Conservation (phyloP, 1,140 invertebrate genomes). For the Brachionus koreanus region DNA sequence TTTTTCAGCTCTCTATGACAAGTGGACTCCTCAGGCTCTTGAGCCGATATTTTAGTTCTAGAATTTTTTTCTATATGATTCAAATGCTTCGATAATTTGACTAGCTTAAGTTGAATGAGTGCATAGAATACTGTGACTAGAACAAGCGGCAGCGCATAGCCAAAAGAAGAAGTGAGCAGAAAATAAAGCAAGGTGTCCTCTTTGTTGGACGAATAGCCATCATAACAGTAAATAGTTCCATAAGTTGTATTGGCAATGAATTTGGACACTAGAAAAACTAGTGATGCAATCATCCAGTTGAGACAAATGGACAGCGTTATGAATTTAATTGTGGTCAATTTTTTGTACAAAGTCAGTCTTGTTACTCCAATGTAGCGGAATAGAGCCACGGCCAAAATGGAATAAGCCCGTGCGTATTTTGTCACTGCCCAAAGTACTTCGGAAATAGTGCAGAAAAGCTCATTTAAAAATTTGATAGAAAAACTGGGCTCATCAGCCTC, state of each 20-base stretch:
- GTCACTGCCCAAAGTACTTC: background rate
- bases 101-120: background rate
- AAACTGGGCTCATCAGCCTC: background rate
- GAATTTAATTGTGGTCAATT: background rate
- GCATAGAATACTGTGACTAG: background rate
- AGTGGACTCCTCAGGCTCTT: background rate
- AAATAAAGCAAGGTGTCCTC: background rate
- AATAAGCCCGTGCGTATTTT: conserved; percentile 15
- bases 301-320: background rate
- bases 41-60: background rate
- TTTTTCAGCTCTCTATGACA: background rate
- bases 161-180: background rate
- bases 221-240: conserved; percentile 20
- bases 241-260: background rate
- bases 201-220: background rate
- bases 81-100: background rate
- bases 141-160: background rate
- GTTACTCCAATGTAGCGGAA: conserved; percentile 5
- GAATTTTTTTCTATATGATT: background rate
- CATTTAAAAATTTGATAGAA: background rate
- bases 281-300: background rate
- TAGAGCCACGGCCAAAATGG: background rate
- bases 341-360: background rate
- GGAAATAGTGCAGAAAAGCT: background rate
- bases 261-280: background rate